Percentiles rank a stretch among this genome's conserved stretches.
Evolutionary conservation across 1,140 invertebrate species (phyloP).

Genomic region (Papilio xuthus): DNA sequence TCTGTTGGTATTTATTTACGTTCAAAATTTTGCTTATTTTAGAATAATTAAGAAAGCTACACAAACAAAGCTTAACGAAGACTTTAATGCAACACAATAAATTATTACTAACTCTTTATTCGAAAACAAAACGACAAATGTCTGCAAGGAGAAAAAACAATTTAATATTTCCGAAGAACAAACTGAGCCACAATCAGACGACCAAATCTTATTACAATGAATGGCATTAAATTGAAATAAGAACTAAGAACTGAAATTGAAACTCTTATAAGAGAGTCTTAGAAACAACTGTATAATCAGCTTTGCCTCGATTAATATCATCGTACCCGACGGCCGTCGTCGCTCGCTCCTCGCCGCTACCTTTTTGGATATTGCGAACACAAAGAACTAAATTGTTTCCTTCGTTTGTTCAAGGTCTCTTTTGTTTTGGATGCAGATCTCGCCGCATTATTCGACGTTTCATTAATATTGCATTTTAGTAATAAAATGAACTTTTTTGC

Average conservation of each 20-base stretch:
- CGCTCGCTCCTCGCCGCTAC: constrained; percentile 38
- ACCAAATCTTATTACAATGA: constrained; percentile 39
- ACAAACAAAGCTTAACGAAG: background rate
- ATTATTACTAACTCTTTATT: background rate
- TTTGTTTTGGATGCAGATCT: constrained; percentile 66
- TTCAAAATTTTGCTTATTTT: no score
- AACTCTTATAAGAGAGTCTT: constrained; percentile 63
- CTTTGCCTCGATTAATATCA: constrained; percentile 78
- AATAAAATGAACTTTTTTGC: constrained; percentile 21
- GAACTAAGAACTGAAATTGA: constrained; percentile 59
- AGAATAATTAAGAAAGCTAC: no score
- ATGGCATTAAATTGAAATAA: constrained; percentile 47
- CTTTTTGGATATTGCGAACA: constrained; percentile 65
- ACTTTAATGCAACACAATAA: background rate
- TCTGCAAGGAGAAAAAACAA: constrained; percentile 8
- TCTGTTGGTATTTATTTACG: no score
- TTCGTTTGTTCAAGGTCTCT: constrained; percentile 68
- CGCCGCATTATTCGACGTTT: constrained; percentile 15
- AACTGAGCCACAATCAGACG: constrained; percentile 35
- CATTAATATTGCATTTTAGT: constrained; percentile 14
- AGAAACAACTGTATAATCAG: constrained; percentile 76
- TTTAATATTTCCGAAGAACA: constrained; percentile 23
- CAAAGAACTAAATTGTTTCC: constrained; percentile 79
- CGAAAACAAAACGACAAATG: background rate
- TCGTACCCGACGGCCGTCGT: constrained; percentile 59